A percentile compares a stretch with the other conserved stretches of the same genome.
These are phyloP conservation scores for Tetranychus truncatus DNA, from an alignment of 2,888 invertebrate species.

Conservation along the genomic window DNA sequence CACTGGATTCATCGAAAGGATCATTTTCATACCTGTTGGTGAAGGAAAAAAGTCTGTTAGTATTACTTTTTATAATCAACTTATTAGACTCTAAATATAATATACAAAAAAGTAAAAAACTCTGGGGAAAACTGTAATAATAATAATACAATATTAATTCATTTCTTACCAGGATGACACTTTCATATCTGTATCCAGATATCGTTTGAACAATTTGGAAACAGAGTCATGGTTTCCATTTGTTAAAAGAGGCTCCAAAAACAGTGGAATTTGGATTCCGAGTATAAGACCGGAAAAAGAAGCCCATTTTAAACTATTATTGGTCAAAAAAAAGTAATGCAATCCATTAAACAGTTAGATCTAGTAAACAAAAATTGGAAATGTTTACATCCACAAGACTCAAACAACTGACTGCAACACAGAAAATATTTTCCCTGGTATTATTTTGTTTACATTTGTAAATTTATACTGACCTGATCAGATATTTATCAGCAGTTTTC, in stretches of 20 bases:
- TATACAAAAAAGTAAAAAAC: too few species aligned
- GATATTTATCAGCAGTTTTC: neutral
- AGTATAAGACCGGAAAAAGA: conserved; percentile 18
- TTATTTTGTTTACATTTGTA: too few species aligned
- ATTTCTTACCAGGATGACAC: conserved; percentile 38
- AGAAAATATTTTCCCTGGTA: too few species aligned
- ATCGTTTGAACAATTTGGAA: conserved; percentile 51
- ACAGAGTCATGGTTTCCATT: conserved; percentile 50
- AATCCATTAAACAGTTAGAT: too few species aligned
- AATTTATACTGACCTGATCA: neutral
- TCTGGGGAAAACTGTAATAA: too few species aligned
- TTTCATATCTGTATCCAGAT: conserved; percentile 57
- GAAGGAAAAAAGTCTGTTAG: neutral
- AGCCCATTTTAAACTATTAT: conserved; percentile 25
- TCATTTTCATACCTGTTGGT: conserved; percentile 48
- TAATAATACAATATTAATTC: neutral
- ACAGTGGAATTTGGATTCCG: conserved; percentile 13
- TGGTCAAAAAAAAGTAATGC: too few species aligned
- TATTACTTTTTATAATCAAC: neutral
- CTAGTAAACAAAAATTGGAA: too few species aligned
- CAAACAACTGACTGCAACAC: too few species aligned
- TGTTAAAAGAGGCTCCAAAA: conserved; percentile 42
- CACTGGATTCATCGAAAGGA: conserved; percentile 18
- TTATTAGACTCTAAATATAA: too few species aligned
- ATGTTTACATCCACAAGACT: too few species aligned